Evolutionary conservation across 2,888 invertebrate genomes (phyloP).

Genomic region (Meandrusa payeni): DNA sequence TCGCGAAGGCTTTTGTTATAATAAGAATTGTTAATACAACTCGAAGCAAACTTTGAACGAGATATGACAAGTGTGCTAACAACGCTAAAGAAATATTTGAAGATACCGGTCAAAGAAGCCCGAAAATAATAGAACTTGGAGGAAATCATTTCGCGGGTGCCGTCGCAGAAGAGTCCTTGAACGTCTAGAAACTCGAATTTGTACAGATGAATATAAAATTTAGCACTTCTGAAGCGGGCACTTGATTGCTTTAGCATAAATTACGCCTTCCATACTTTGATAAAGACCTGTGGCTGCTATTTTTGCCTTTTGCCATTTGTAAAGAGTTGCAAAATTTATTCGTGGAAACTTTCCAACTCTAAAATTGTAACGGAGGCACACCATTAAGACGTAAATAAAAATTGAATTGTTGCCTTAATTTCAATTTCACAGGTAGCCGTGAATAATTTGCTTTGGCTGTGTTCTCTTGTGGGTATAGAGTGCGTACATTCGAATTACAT

Average conservation of each 20-base stretch:
- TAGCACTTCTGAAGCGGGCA: conserved; percentile 13
- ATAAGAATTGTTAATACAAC: conserved; percentile 9
- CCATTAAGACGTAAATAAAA: neutral
- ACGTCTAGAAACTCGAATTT: conserved; percentile 14
- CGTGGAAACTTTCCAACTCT: neutral
- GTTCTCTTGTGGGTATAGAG: neutral
- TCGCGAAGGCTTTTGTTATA: neutral
- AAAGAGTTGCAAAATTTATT: conserved; percentile 5
- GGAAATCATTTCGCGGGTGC: conserved; percentile 20
- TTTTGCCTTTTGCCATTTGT: conserved; percentile 3
- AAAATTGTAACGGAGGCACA: neutral
- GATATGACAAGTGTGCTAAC: conserved; percentile 9
- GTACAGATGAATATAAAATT: conserved; percentile 24
- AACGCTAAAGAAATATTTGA: conserved; percentile 14
- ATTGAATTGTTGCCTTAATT: neutral
- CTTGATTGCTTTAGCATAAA: conserved; percentile 22
- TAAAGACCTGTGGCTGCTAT: neutral
- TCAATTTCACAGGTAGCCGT: neutral
- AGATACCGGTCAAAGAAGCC: conserved; percentile 16
- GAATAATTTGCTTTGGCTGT: neutral
- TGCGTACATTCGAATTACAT: conserved; percentile 7
- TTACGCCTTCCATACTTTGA: conserved; percentile 10
- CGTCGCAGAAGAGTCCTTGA: conserved; percentile 19
- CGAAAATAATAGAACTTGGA: conserved; percentile 21
- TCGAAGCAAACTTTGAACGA: conserved; percentile 18